Percentiles rank a stretch among this genome's conserved stretches.
These are phyloP conservation scores for Centruroides vittatus DNA, from an alignment of 1,140 invertebrate species.

Conservation along the genomic window DNA sequence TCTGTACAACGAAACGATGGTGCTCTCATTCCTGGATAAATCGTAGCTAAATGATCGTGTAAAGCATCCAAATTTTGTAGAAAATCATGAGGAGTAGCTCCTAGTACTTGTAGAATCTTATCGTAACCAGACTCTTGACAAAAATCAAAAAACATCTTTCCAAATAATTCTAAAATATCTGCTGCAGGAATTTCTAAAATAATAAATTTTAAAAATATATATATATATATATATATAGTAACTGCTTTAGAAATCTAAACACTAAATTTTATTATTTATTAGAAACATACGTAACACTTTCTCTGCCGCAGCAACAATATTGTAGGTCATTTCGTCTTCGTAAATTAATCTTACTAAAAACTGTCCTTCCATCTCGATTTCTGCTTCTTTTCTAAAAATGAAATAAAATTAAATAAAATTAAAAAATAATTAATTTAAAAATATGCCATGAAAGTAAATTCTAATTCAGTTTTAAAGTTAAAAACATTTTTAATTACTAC, in stretches of 20 bases:
- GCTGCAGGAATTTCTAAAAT: constrained; percentile 72
- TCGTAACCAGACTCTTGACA: constrained; percentile 89
- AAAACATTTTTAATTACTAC: too few relatives aligned
- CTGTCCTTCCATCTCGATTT: constrained; percentile 83
- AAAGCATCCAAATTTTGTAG: constrained; percentile 84
- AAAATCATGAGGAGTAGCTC: constrained; percentile 81
- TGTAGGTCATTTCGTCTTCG: constrained; percentile 88
- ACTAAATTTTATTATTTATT: background rate
- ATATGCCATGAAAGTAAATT: too few relatives aligned
- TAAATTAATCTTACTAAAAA: constrained; percentile 89
- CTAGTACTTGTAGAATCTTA: constrained; percentile 78
- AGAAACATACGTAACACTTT: constrained; percentile 65
- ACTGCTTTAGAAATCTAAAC: background rate
- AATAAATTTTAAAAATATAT: background rate
- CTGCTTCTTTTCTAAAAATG: constrained; percentile 65
- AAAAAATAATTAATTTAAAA: too few relatives aligned
- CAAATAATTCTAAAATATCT: constrained; percentile 80
- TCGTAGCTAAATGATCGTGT: constrained; percentile 81
- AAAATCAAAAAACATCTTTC: constrained; percentile 86
- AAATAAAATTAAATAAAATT: too few relatives aligned
- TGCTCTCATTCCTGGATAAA: constrained; percentile 84
- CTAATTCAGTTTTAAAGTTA: too few relatives aligned
- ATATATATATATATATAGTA: background rate
- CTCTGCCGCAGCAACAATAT: constrained; percentile 76
- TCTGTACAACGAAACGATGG: constrained; percentile 85